Base-by-base conservation (phyloP, 2,113 vertebrate genomes). In the Salminus brasiliensis region DNA sequence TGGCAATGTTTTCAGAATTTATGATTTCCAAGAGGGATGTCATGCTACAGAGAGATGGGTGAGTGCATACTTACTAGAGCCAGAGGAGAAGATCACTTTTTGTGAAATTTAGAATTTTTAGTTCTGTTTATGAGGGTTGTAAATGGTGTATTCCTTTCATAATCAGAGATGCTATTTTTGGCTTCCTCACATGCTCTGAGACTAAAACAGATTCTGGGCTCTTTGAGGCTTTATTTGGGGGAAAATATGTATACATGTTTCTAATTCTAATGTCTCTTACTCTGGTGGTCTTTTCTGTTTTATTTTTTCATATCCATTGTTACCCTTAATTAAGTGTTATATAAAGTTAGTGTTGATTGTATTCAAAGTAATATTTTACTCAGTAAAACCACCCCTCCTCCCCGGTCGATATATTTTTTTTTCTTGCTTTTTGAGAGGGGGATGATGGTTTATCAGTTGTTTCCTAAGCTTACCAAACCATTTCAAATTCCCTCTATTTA, bases 11-110 rank as follows among this genome's bases (percentile, higher is more conserved):
- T 82, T 69, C 72, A 83, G 85, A 85, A 84, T 86, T 83, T 76
- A 90, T 89, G 21, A 89, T 91, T 90, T 90, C 73, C 85, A 83
- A 89, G 87, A 72, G 88, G 82, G 83, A 87, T 91, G 88, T 90
- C 73, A 87, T 89, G 82, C 79, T 88, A 85, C 89, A 79, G 62
- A 21, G 10, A 70, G 52, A 69, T 55, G 74, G 53, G 67, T 59
- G 81, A 86, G 87, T 82, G 88, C 88, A 88, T 87, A 84, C 83
- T 82, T 66, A 74, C 74, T 87, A 88, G 81, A 85, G 86, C 88
- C 86, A 87, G 88, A 88, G 86, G 66, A 74, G 81, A 82, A 65
- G 60, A 34, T 63, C 34, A 12, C 67, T 45, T 75, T 67, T 57
- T 69, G 27, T 53, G 15, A 18, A 43, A 43, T 11, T 55, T 29